Evolutionary conservation across 53 echinoderm and acorn worm genomes (phyloP).

Genomic region (Holothuria leucospilota): DNA sequence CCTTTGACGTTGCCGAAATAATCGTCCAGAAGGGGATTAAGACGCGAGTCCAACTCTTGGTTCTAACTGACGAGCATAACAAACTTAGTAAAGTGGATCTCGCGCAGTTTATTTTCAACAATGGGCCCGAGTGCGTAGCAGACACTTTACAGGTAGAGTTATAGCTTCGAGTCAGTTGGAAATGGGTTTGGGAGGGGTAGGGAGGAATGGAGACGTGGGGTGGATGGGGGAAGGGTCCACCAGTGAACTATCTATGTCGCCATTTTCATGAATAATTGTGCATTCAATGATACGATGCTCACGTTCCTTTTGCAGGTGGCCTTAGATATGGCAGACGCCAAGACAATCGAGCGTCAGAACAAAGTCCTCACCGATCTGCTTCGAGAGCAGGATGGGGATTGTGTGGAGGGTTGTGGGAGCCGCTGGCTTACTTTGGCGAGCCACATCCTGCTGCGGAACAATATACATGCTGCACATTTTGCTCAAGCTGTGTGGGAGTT

Average conservation of each 20-base stretch:
- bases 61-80: background rate
- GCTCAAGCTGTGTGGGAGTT: background rate
- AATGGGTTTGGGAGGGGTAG: background rate
- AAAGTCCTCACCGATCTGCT: background rate
- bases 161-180: background rate
- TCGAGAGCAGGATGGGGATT: background rate
- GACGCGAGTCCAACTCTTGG: background rate
- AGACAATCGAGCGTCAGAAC: background rate
- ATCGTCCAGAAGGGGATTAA: background rate
- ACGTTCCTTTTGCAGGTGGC: conserved; percentile 13
- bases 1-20: conserved; percentile 14
- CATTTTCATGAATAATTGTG: background rate
- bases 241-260: no score
- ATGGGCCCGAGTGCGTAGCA: no score
- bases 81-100: no score
- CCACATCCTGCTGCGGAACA: background rate
- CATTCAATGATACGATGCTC: background rate
- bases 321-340: conserved; percentile 2
- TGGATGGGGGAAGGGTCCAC: no score
- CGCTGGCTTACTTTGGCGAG: conserved; percentile 4
- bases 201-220: no score
- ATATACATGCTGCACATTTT: background rate
- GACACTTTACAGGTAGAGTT: background rate
- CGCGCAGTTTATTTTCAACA: no score
- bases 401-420: background rate